Evolutionary conservation across 2,113 vertebrate genomes (phyloP).

Genomic region (Equus quagga): DNA sequence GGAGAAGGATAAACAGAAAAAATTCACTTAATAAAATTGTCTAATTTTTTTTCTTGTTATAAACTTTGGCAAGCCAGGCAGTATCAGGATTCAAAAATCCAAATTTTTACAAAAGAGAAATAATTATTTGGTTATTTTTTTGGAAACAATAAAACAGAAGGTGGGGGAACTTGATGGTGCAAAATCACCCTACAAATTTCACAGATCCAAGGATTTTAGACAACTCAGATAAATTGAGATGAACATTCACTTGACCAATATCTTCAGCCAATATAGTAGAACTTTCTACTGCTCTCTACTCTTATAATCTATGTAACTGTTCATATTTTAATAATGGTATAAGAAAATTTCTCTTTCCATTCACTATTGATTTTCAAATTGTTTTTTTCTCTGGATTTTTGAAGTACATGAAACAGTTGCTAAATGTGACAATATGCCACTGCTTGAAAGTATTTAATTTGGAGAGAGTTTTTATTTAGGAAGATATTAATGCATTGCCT

Average conservation of each 20-base stretch:
- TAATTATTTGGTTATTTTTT: neutral
- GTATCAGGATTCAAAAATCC: neutral
- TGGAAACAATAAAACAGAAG: neutral
- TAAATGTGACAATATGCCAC: neutral
- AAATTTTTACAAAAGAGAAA: neutral
- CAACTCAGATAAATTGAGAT: neutral
- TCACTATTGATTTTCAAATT: neutral
- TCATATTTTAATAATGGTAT: neutral
- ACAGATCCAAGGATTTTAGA: neutral
- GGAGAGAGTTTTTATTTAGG: neutral
- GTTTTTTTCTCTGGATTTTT: neutral
- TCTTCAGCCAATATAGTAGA: neutral
- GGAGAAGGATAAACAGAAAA: neutral
- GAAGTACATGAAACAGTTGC: neutral
- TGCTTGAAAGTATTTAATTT: neutral
- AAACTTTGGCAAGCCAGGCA: neutral
- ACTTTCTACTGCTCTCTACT: neutral
- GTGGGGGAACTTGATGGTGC: neutral
- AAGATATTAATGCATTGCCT: neutral
- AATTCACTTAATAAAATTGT: neutral
- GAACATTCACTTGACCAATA: neutral
- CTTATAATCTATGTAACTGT: neutral
- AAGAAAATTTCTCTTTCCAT: neutral
- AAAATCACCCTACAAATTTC: neutral
- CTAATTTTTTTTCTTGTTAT: neutral